phyloP scores from a whole-genome alignment of 2,888 invertebrate species.

The Drosophila suboccidentalis region DNA sequence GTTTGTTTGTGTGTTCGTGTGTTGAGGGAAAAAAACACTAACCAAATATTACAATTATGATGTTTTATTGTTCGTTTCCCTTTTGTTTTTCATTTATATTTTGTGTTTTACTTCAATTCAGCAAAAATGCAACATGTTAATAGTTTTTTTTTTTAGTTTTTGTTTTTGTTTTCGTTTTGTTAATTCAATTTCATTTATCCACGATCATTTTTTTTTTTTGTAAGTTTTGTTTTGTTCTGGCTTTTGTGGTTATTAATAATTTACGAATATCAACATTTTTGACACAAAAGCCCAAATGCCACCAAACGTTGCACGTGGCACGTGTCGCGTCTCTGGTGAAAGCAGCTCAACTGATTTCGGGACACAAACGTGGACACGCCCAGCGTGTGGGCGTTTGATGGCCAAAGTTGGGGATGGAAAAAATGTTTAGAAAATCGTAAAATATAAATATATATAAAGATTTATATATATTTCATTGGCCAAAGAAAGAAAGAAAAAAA shows the following conservation, averaged over 20 bases:
- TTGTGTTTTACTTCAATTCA: conserved; percentile 38
- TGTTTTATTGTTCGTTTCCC: conserved; percentile 48
- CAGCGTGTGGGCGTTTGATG: conserved; percentile 16
- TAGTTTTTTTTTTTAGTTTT: conserved; percentile 32
- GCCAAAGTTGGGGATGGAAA: conserved; percentile 31
- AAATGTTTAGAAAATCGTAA: conserved; percentile 60
- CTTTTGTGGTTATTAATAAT: conserved; percentile 56
- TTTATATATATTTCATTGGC: conserved; percentile 35
- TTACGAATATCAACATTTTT: conserved; percentile 64
- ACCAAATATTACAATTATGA: conserved; percentile 67
- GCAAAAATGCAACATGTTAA: conserved; percentile 79
- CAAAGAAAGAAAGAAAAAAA: conserved; percentile 45
- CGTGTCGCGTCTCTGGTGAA: conserved; percentile 2
- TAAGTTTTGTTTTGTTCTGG: conserved; percentile 29
- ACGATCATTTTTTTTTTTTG: conserved; percentile 34
- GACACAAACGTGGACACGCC: conserved; percentile 1
- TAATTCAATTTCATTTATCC: conserved; percentile 70
- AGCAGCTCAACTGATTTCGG: conserved; percentile 69
- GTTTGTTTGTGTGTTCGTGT: conserved; percentile 41
- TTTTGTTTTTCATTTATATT: conserved; percentile 32
- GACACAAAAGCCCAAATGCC: conserved; percentile 37
- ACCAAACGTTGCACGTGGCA: conserved; percentile 9
- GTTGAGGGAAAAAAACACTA: conserved; percentile 59
- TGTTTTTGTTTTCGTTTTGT: conserved; percentile 40
- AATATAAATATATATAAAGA: conserved; percentile 37